phyloP scores from a whole-genome alignment of 1,140 invertebrate species.

The Pentalonia nigronervosa region DNA sequence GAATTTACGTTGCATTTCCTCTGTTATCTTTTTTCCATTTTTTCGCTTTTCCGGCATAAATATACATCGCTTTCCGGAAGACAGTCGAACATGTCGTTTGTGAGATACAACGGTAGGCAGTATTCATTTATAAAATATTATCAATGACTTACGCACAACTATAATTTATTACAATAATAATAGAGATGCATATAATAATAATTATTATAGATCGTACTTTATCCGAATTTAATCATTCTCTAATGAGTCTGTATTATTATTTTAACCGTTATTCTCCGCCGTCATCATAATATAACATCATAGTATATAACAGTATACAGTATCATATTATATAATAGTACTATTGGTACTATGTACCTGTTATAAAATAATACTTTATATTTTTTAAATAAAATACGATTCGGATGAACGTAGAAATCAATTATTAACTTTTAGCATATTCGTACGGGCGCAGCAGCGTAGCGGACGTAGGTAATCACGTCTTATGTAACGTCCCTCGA shows the following conservation, averaged over 20 bases:
- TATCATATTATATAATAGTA: not conserved
- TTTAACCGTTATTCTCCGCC: not conserved
- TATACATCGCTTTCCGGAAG: not conserved
- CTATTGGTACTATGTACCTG: not conserved
- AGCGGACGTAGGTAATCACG: not conserved
- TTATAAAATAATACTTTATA: not conserved
- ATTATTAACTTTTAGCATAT: not conserved
- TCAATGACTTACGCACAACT: slow-evolving; percentile 5
- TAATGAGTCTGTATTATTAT: not conserved
- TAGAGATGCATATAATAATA: not conserved
- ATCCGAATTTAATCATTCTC: not conserved
- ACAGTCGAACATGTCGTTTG: too few species aligned
- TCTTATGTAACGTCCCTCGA: not conserved
- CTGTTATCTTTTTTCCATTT: not conserved
- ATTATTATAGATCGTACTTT: too few species aligned
- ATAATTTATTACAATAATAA: not conserved
- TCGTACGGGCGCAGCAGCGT: not conserved
- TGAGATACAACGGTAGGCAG: too few species aligned
- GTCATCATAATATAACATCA: not conserved
- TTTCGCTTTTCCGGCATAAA: not conserved
- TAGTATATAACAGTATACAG: not conserved
- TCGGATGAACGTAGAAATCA: not conserved
- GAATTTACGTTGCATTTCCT: not conserved
- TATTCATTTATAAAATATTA: slow-evolving; percentile 15
- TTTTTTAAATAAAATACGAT: not conserved